Conservation (phyloP, 1,140 invertebrate species). For the Hydropsyche tenuis region DNA sequence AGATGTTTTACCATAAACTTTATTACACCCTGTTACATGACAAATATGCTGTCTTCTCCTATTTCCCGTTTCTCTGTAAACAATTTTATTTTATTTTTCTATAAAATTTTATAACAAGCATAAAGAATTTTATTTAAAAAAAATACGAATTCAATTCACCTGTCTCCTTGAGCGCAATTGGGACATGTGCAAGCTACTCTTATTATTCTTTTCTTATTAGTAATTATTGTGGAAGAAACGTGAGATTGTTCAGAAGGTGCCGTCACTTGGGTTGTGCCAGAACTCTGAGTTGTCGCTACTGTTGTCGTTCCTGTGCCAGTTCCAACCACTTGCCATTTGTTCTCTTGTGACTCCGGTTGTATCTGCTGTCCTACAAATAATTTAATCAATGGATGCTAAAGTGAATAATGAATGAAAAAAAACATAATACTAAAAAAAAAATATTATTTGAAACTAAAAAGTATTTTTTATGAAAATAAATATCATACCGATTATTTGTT, state of each 20-base stretch:
- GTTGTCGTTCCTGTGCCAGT: conserved; percentile 56
- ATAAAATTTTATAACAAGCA: not conserved
- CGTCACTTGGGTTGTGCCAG: conserved; percentile 21
- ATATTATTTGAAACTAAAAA: not conserved
- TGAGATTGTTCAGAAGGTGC: conserved; percentile 29
- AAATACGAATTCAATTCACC: conserved; percentile 57
- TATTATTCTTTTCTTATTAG: conserved; percentile 62
- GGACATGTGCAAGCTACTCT: conserved; percentile 96
- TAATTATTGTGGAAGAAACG: conserved; percentile 40
- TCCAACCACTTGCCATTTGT: conserved; percentile 81
- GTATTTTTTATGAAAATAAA: conserved; percentile 11
- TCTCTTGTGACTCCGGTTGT: conserved; percentile 78
- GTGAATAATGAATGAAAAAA: not conserved
- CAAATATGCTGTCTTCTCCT: conserved; percentile 91
- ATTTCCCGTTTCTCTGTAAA: conserved; percentile 56
- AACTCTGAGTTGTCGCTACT: conserved; percentile 51
- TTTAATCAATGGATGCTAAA: conserved; percentile 41
- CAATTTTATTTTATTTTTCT: conserved; percentile 5
- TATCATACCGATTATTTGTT: conserved; percentile 50
- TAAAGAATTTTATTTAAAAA: conserved; percentile 12
- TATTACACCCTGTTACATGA: conserved; percentile 94
- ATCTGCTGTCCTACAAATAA: conserved; percentile 64
- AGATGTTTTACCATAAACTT: conserved; percentile 97
- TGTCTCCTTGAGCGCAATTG: conserved; percentile 91
- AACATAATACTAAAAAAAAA: not conserved